Base-by-base conservation (phyloP, 1,140 invertebrate genomes). In the Dreissena polymorpha region DNA sequence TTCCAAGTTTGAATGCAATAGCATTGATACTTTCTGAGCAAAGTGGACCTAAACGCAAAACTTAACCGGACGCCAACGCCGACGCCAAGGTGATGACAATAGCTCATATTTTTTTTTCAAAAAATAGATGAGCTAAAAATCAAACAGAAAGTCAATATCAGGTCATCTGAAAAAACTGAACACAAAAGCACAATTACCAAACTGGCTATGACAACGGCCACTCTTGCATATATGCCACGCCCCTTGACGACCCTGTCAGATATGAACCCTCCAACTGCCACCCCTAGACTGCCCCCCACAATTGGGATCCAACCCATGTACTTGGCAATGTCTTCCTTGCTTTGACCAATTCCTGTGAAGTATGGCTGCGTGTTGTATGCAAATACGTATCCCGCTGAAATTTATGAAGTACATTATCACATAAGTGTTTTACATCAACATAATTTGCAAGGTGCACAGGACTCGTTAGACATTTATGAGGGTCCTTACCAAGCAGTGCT, bases 241-340 rank as follows among this genome's bases (percentile, higher is more conserved):
- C 96, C 96, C 23, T 96, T 96, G 0, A 98, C 97, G 82, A 98
- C 95, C 92, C 96, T 96, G 91, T 99, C 97, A 16, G 97, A 98
- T 0, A 98, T 94, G 57, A 97, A 94, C 13, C 97, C 97, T 1
- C 97, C 97, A 10, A 96, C 95, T 0, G 98, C 96, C 0, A 98
- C 97, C 25, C 97, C 97, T 25, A 98, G 94, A 83, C 95, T 96
- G 0, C 97, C 97, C 86, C 97, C 96, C 25, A 93, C 92, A 25
- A 94, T 90, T 0, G 93, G 93, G n/a, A 94, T 92, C 91, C 92
- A 92, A 0, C 91, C 92, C 88, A 94, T 90, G 82, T 89, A 94
- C 71, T 93, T 96, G 0, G 89, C 93, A 57, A 93, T 93, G 79
- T 91, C 87, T 71, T 88, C 85, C 23, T 90, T 85, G 7, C 89